Conservation (phyloP, 2,113 vertebrate species). For the Vidua chalybeata region DNA sequence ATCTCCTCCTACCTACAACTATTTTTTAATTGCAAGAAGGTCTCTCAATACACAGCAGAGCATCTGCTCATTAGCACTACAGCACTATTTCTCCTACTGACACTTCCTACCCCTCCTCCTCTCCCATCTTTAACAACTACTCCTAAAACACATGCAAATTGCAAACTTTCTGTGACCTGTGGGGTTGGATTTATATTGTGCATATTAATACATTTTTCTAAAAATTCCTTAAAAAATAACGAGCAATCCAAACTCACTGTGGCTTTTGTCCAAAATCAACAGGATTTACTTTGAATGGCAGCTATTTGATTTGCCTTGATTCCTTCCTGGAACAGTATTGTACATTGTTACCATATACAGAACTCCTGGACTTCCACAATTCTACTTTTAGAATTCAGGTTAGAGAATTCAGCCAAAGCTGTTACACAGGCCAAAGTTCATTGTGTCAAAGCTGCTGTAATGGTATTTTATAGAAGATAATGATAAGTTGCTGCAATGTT, state of each 20-base stretch:
- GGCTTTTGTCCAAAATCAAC: not conserved
- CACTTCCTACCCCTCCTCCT: constrained; percentile 50
- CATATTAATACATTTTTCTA: constrained; percentile 20
- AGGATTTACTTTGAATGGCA: not conserved
- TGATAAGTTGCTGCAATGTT: not conserved
- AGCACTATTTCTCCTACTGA: constrained; percentile 58
- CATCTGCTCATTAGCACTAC: constrained; percentile 75
- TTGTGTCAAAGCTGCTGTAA: not conserved
- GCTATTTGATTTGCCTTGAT: not conserved
- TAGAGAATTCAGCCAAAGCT: not conserved
- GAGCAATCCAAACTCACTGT: not conserved
- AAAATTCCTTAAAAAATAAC: not conserved
- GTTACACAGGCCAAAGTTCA: not conserved
- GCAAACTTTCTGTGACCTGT: constrained; percentile 37
- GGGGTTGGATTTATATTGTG: constrained; percentile 15
- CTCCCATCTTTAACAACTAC: constrained; percentile 36
- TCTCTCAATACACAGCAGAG: constrained; percentile 61
- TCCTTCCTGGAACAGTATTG: not conserved
- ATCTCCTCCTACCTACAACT: constrained; percentile 66
- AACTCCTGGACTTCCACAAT: not conserved
- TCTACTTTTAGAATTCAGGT: not conserved
- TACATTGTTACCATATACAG: not conserved
- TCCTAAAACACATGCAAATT: constrained; percentile 56
- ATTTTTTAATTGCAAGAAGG: constrained; percentile 69
- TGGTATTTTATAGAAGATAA: not conserved